Conservation (phyloP, 2,888 invertebrate species). For the Spodoptera picta region DNA sequence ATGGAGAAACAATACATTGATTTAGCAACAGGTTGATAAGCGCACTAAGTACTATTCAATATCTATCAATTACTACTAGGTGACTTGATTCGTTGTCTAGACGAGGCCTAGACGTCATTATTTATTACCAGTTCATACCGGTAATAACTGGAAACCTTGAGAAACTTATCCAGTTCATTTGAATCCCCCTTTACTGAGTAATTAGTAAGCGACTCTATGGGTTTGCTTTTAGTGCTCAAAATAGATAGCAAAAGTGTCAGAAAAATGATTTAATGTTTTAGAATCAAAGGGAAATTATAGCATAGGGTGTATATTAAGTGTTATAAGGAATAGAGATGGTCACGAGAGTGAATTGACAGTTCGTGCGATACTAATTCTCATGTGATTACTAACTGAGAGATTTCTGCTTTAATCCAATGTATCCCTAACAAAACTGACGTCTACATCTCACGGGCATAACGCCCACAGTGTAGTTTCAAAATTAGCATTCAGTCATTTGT, state of each 20-base stretch:
- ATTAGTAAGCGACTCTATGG: too few relatives aligned
- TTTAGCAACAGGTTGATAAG: constrained; percentile 40
- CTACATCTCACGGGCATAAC: constrained; percentile 1
- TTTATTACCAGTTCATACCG: constrained; percentile 8
- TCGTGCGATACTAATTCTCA: constrained; percentile 72
- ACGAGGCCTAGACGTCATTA: constrained; percentile 32
- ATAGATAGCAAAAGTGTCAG: too few relatives aligned
- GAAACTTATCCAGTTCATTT: too few relatives aligned
- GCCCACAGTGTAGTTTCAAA: constrained; percentile 11
- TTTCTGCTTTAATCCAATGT: constrained; percentile 28
- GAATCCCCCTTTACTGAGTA: too few relatives aligned
- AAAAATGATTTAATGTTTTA: too few relatives aligned
- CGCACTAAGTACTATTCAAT: constrained; percentile 12
- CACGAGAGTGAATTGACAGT: constrained; percentile 60
- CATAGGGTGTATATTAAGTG: neutral
- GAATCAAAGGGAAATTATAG: too few relatives aligned
- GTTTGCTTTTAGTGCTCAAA: too few relatives aligned
- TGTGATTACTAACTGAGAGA: constrained; percentile 62
- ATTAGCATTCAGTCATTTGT: constrained; percentile 17
- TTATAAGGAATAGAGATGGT: constrained; percentile 47
- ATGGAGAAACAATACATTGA: constrained; percentile 25
- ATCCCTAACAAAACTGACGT: constrained; percentile 2
- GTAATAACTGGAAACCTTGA: too few relatives aligned
- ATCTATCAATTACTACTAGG: constrained; percentile 45
- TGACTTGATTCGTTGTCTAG: constrained; percentile 57